These are phyloP conservation scores for Embiotoca jacksoni DNA, from an alignment of 2,113 vertebrate genomes.

Conservation along the genomic window DNA sequence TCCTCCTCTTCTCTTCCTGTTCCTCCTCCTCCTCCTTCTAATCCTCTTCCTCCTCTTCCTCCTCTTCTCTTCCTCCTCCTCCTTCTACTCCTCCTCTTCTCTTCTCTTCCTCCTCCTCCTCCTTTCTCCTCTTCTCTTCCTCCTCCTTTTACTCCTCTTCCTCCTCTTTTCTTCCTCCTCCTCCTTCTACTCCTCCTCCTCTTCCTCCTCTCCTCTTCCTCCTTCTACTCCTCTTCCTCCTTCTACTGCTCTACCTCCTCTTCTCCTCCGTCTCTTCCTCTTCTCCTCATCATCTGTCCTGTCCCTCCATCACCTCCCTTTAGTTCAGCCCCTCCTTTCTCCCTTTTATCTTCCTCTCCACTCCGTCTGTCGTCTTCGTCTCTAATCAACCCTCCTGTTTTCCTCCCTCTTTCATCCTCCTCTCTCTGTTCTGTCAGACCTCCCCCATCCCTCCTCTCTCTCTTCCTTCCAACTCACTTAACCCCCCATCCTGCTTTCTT, in stretches of 20 bases:
- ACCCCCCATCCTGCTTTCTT: conserved; percentile 66
- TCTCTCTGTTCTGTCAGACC: fast-evolving
- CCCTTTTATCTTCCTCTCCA: conserved; percentile 21
- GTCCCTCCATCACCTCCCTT: background rate
- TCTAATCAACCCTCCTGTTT: conserved; percentile 22
- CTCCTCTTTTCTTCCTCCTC: background rate
- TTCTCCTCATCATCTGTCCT: background rate
- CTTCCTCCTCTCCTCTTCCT: too few relatives aligned
- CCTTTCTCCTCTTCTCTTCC: conserved; percentile 1
- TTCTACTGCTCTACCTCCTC: background rate
- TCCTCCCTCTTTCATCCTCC: background rate
- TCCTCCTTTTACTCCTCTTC: conserved; percentile 12
- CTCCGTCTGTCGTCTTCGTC: conserved; percentile 24
- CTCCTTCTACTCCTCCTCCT: too few relatives aligned
- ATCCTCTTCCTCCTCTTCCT: too few relatives aligned
- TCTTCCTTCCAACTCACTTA: conserved; percentile 1
- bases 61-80: too few relatives aligned
- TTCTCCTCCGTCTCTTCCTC: background rate
- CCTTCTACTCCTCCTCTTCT: background rate
- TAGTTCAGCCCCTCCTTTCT: conserved; percentile 16
- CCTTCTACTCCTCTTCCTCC: background rate
- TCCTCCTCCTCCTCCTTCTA: too few relatives aligned
- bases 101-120: background rate
- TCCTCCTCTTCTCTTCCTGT: too few relatives aligned
- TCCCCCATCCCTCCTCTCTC: background rate